These are phyloP conservation scores for Ceratina australensis DNA, from an alignment of 1,140 invertebrate species.

Conservation along the genomic window DNA sequence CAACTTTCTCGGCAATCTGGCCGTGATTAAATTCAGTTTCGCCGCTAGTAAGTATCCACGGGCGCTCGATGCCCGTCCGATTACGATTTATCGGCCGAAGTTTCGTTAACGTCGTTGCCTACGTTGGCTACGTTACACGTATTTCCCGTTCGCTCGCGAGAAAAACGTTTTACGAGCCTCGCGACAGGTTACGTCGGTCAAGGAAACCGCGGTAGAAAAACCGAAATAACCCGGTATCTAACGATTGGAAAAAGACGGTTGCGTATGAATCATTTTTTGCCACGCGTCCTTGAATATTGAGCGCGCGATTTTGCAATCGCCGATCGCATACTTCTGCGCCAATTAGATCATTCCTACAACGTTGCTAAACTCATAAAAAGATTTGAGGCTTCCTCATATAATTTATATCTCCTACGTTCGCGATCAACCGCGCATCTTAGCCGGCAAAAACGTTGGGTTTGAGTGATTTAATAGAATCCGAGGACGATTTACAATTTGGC, in stretches of 20 bases:
- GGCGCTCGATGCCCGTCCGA: background rate
- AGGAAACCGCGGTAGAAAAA: background rate
- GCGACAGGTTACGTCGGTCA: background rate
- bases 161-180: background rate
- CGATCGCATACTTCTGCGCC: constrained; percentile 29
- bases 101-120: background rate
- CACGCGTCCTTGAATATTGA: constrained; percentile 59
- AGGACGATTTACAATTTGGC: background rate
- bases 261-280: constrained; percentile 30
- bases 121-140: constrained; percentile 3
- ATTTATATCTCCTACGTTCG: too few relatives aligned
- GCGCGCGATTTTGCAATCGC: constrained; percentile 45
- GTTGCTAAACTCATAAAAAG: too few relatives aligned
- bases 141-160: background rate
- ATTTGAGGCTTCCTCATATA: too few relatives aligned
- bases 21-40: constrained; percentile 3
- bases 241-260: background rate
- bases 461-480: background rate
- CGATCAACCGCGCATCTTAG: background rate
- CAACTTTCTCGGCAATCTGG: background rate
- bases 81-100: constrained; percentile 1
- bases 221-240: too few relatives aligned
- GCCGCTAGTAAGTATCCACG: too few relatives aligned
- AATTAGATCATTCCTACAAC: constrained; percentile 17
- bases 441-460: background rate